Conservation (phyloP, 2,113 vertebrate genomes). For the Cheirogaleus medius region DNA sequence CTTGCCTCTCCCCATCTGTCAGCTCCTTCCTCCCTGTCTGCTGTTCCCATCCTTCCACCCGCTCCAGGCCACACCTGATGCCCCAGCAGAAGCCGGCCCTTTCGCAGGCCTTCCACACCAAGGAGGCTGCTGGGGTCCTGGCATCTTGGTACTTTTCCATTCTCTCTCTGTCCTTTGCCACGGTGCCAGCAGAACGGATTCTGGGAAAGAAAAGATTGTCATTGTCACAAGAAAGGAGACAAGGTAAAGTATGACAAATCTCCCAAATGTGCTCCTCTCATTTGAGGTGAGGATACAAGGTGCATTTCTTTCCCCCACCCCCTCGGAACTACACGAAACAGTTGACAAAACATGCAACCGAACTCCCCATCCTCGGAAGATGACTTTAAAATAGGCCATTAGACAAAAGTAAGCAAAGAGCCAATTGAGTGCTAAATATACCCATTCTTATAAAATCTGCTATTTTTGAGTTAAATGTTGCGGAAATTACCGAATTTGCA, state of each 20-base stretch:
- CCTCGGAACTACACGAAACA: not conserved
- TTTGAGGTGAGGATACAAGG: not conserved
- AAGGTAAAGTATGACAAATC: not conserved
- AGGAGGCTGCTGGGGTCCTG: not conserved
- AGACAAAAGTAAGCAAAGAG: slow-evolving; percentile 77
- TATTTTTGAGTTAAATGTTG: slow-evolving; percentile 82
- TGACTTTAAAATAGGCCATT: slow-evolving; percentile 77
- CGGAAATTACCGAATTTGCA: slow-evolving; percentile 83
- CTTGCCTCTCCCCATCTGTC: not conserved
- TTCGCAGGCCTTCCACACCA: not conserved
- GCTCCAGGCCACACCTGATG: not conserved
- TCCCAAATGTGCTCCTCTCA: not conserved
- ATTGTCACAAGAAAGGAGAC: slow-evolving; percentile 46
- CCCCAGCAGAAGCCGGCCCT: not conserved
- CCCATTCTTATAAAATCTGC: slow-evolving; percentile 81
- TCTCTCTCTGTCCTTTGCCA: slow-evolving; percentile 47
- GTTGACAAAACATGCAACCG: not conserved
- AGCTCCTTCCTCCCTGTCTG: not conserved
- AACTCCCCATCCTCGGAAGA: slow-evolving; percentile 19
- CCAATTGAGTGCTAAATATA: slow-evolving; percentile 82
- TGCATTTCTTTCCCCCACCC: fast-evolving
- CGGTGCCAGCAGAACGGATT: not conserved
- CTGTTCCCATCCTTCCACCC: not conserved
- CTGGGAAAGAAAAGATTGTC: slow-evolving; percentile 48
- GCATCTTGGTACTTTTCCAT: slow-evolving; percentile 17